phyloP scores from a whole-genome alignment of 2,113 vertebrate genomes.

The Phaethornis superciliosus region DNA sequence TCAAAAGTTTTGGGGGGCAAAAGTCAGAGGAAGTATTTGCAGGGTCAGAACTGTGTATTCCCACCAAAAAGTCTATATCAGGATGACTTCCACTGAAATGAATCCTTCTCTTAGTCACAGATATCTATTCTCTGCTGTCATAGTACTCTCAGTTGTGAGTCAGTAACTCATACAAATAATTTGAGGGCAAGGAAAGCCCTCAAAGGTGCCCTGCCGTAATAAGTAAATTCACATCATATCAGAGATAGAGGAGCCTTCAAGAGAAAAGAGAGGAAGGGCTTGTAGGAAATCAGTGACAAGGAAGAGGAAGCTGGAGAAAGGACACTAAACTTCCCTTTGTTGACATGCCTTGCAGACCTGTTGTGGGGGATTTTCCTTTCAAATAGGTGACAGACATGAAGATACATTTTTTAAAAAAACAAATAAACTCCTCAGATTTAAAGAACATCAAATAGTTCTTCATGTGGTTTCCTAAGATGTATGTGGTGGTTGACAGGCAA shows the following conservation, averaged over 20 bases:
- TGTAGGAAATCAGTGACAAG: not conserved
- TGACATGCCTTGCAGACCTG: fast-evolving
- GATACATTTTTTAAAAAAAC: not conserved
- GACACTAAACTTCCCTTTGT: not conserved
- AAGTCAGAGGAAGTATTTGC: not conserved
- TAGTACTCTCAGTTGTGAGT: not conserved
- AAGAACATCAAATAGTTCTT: not conserved
- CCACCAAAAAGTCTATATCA: not conserved
- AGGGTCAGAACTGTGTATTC: not conserved
- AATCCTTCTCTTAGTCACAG: not conserved
- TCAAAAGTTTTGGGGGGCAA: not conserved
- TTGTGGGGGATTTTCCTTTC: not conserved
- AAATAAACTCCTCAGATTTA: not conserved
- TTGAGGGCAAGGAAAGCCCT: not conserved
- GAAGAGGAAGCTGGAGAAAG: not conserved
- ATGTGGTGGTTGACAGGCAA: not conserved
- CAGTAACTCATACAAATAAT: not conserved
- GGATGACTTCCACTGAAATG: not conserved
- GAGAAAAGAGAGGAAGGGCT: not conserved
- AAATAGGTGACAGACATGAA: not conserved
- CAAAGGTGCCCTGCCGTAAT: not conserved
- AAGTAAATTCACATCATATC: not conserved
- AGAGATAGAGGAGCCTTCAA: not conserved
- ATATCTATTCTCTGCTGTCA: not conserved
- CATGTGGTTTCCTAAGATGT: not conserved